Percentiles rank a stretch among this genome's conserved stretches.
phyloP scores from a whole-genome alignment of 2,797 vertebrate species.

The Lutjanus campechanus region DNA sequence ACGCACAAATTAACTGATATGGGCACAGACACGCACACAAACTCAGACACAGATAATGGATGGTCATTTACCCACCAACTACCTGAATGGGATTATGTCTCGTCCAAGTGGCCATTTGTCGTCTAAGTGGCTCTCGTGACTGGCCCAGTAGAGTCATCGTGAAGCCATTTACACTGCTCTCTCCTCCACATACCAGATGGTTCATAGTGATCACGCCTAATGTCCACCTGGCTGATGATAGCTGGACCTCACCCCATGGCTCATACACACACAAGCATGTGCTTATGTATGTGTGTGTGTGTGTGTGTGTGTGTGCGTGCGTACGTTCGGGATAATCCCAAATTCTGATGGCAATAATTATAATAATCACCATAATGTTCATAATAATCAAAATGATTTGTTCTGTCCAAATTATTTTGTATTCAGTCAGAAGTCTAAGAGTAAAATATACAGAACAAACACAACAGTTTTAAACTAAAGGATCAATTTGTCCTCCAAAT shows the following conservation, averaged over 20 bases:
- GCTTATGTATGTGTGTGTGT: background rate
- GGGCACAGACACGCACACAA: constrained; percentile 3
- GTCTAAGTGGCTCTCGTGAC: constrained; percentile 73
- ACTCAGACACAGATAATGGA: constrained; percentile 47
- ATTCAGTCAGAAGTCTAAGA: background rate
- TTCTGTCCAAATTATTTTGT: background rate
- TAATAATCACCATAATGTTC: background rate
- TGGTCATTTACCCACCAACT: constrained; percentile 50
- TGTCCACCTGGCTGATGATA: constrained; percentile 85
- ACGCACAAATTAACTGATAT: constrained; percentile 17
- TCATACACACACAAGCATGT: constrained; percentile 21
- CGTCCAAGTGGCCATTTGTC: constrained; percentile 77
- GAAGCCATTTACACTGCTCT: constrained; percentile 79
- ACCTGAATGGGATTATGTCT: constrained; percentile 61
- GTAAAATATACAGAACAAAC: background rate
- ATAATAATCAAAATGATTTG: constrained; percentile 10
- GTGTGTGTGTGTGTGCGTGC: background rate
- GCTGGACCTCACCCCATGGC: constrained; percentile 73
- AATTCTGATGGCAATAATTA: background rate
- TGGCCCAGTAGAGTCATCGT: constrained; percentile 74
- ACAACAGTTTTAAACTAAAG: background rate
- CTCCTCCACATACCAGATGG: constrained; percentile 87
- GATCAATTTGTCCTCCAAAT: background rate
- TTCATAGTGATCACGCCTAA: constrained; percentile 79
- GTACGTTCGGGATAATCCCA: background rate